These are phyloP conservation scores for Montifringilla adamsi DNA, from an alignment of 2,113 vertebrate species.

Conservation along the genomic window DNA sequence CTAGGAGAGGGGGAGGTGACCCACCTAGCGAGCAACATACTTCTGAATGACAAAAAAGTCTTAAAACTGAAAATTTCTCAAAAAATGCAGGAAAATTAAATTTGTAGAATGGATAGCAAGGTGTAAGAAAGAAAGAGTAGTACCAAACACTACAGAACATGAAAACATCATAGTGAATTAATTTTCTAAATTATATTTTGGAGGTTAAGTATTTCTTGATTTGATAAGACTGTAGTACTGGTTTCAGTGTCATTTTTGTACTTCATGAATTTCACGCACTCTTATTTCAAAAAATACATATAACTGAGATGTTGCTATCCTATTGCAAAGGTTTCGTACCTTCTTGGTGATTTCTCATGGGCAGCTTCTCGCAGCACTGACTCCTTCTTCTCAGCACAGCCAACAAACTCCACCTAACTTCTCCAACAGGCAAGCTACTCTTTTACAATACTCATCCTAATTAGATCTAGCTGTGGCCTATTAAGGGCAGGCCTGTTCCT, in stretches of 20 bases:
- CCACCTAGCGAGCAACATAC: constrained; percentile 20
- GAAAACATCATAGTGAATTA: not conserved
- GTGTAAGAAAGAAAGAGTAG: not conserved
- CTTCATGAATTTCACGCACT: not conserved
- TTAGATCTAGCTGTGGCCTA: no score
- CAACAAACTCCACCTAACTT: no score
- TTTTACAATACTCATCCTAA: no score
- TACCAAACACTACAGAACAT: not conserved
- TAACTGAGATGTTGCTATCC: not conserved
- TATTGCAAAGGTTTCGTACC: no score
- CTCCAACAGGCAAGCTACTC: no score
- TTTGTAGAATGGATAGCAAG: not conserved
- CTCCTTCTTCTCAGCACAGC: no score
- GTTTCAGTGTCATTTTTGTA: not conserved
- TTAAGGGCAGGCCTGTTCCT: no score
- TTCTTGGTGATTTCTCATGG: no score
- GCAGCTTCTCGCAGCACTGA: no score
- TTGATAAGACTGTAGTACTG: not conserved
- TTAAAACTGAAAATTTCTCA: constrained; percentile 38
- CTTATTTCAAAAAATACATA: not conserved
- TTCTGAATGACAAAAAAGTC: constrained; percentile 20
- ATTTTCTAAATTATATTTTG: not conserved
- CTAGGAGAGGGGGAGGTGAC: constrained; percentile 33
- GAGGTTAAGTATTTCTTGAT: not conserved
- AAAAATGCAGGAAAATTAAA: not conserved